Conservation (phyloP, 1,140 invertebrate genomes). For the Drosophila bocqueti region DNA sequence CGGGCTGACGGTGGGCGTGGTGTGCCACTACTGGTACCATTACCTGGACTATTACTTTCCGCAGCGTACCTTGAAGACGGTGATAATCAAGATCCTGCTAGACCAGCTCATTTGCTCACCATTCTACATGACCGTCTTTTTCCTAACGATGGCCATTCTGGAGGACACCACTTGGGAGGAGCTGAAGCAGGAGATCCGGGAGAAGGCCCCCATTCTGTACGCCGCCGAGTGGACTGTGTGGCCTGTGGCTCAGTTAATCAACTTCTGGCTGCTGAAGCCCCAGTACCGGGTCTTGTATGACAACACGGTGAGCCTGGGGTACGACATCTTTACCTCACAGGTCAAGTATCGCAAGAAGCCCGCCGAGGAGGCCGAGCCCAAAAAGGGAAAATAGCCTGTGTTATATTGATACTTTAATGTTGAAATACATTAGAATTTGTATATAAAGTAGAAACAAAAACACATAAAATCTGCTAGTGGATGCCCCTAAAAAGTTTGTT, state of each 20-base stretch:
- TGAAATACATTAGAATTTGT: neutral
- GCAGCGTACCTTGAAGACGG: conserved; percentile 88
- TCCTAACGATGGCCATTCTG: conserved; percentile 90
- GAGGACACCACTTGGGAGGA: conserved; percentile 88
- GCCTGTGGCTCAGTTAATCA: conserved; percentile 93
- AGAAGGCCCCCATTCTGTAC: conserved; percentile 92
- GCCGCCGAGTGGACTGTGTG: conserved; percentile 92
- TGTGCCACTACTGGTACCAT: conserved; percentile 94
- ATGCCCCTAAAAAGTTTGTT: neutral
- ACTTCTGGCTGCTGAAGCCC: conserved; percentile 94
- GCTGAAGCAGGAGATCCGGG: conserved; percentile 89
- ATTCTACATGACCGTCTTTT: conserved; percentile 92
- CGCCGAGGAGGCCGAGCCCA: conserved; percentile 7
- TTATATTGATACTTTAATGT: neutral
- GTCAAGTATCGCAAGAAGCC: conserved; percentile 87
- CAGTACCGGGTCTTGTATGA: conserved; percentile 95
- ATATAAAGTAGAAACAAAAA: neutral
- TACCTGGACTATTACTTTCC: conserved; percentile 88
- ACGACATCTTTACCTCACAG: conserved; percentile 95
- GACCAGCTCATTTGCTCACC: conserved; percentile 96
- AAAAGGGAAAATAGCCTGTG: neutral
- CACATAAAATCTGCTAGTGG: neutral
- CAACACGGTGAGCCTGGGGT: conserved; percentile 94
- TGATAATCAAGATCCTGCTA: conserved; percentile 93
- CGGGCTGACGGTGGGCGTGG: conserved; percentile 90